Evolutionary conservation across 2,113 vertebrate species (phyloP), one percentile per base, ranked within the genome.

Genomic region (Alexandromys fortis): DNA sequence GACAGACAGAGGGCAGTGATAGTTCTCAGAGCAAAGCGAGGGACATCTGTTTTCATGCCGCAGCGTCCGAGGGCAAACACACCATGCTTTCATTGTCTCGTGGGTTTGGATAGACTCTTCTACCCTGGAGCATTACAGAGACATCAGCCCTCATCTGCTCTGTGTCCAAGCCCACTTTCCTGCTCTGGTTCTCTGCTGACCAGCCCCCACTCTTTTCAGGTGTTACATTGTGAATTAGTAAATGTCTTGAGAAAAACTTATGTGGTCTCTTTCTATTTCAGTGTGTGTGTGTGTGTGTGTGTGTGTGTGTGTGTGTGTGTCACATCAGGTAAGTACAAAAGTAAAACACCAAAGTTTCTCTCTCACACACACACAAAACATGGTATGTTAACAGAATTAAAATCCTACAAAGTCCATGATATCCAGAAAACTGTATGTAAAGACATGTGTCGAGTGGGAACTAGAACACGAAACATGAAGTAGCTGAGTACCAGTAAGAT

Each of bases 1-100:
- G 91, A 70, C 79, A 68, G 75, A 61, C 47, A 81, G 97, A 95
- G 90, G 73, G 75, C 95, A 94, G 79, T 47, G 21, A 49, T 26
- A 45, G 55, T 11, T 76, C 16, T 11, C 7, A 35, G 70, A 75
- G 72, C 38, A 16, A 78, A 87, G 79, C 86, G 68, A 87, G 89
- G 21, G 26, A 24, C 42, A 58, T 58, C 67, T 70, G 5, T 70
- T 92, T 85, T 11, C 90, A 88, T 55, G 35, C 47, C 45, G 22
- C 3, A 9, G 22, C 9, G 0, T 72, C 24, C 47, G 38, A 52
- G 65, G 75, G n/a, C 26, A 82, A 77, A 73, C 24, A 30, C 49
- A 45, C 58, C 21, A 88, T 49, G 58, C 68, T 86, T 93, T 89
- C 42, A 47, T 35, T 28, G 42, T 93, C 24, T 85, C 33, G 61